Evolutionary conservation across 2,113 vertebrate species (phyloP), one percentile per base, ranked within the genome.

Genomic region (Speoplatyrhinus poulsoni): DNA sequence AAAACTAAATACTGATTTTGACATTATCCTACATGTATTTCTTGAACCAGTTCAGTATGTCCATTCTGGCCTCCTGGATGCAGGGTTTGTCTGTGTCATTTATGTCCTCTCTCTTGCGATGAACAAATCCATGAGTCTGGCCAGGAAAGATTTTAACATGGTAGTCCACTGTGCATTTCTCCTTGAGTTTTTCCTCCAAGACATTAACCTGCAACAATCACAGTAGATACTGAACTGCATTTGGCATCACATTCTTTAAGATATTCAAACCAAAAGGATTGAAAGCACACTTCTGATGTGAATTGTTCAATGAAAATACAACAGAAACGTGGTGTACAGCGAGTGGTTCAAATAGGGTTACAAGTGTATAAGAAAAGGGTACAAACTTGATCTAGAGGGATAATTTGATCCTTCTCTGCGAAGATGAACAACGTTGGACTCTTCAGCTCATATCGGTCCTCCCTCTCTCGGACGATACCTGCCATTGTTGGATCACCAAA

Each of bases 71-170:
- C 85, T 95, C 94, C 61, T 94, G 91, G 54, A 97, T 95, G 12
- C 88, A 87, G 13, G 92, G 91, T 83, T 90, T 93, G 77, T 98
- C 95, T 0, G 63, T n/a, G 0, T 91, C 89, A 12, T 91, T 93
- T 55, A 95, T 93, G 47, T 98, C 95, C 66, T 98, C 95, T 69
- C 89, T 93, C 77, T 95, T 95, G 13, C 96, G 88, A 58, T 98
- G 95, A 72, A 95, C 96, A 77, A 98, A 99, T 1, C 96, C 97
- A 4, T 98, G 96, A 10, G 93, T 95, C 85, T 98, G 96, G 26
- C 94, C 93, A 0, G 95, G 93, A 81, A 95, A 99, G 36, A 96
- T 89, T 89, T 97, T 98, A 73, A 98, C 91, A 81, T 95, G 90
- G 70, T 95, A 93, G 10, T 93, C 85, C 61, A 93, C 93, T 53